These are phyloP conservation scores for Myotis brandtii DNA, from an alignment of 2,113 vertebrate species.

Conservation along the genomic window DNA sequence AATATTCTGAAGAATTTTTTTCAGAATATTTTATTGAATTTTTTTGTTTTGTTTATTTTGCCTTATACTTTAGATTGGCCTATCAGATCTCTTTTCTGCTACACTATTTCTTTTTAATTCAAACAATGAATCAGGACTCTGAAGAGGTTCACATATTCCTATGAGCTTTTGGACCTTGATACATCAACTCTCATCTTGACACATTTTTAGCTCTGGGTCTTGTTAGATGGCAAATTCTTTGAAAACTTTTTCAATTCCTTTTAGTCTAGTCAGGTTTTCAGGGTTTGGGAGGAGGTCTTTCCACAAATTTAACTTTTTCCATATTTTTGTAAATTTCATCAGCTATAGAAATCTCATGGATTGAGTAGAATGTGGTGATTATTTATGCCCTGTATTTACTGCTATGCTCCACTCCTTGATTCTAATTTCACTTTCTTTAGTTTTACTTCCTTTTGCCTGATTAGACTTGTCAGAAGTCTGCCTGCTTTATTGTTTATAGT, in stretches of 20 bases:
- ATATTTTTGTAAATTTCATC: background rate
- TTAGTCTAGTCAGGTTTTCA: background rate
- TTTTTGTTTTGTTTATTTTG: background rate
- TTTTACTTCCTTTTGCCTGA: background rate
- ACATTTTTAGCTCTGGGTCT: background rate
- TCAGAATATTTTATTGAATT: background rate
- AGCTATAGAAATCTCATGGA: background rate
- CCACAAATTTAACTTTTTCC: background rate
- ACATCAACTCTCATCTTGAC: background rate
- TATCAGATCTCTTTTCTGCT: constrained; percentile 1
- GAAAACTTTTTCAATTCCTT: background rate
- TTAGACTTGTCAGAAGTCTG: constrained; percentile 24
- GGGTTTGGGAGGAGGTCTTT: background rate
- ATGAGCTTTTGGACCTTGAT: background rate
- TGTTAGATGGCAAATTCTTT: background rate
- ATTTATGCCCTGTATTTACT: background rate
- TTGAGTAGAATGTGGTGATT: background rate
- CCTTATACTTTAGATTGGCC: background rate
- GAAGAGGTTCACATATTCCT: background rate
- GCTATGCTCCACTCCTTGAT: background rate
- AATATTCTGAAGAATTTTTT: background rate
- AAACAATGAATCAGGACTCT: background rate
- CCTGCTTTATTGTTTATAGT: constrained; percentile 30
- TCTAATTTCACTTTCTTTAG: constrained; percentile 20
- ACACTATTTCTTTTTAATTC: background rate